phyloP scores from a whole-genome alignment of 2,113 vertebrate species.

The Trematomus loennbergii region DNA sequence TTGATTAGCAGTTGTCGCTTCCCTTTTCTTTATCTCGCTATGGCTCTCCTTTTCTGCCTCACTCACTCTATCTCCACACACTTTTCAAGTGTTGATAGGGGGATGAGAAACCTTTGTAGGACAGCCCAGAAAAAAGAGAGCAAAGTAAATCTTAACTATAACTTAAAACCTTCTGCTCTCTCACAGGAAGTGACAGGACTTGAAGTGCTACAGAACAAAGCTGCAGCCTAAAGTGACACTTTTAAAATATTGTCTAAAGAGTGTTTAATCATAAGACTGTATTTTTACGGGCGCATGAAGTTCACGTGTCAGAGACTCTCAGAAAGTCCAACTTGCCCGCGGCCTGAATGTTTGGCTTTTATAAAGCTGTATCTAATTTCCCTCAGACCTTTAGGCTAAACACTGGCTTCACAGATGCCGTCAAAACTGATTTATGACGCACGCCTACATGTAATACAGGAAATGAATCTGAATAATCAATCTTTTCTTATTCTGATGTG shows the following conservation, averaged over 20 bases:
- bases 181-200: slow-evolving; percentile 38
- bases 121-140: slow-evolving; percentile 55
- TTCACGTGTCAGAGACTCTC: slow-evolving; percentile 41
- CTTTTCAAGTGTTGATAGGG: slow-evolving; percentile 60
- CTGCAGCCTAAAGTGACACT: slow-evolving; percentile 8
- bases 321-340: slow-evolving; percentile 14
- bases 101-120: slow-evolving; percentile 59
- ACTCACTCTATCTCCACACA: slow-evolving; percentile 56
- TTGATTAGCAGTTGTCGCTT: slow-evolving; percentile 83
- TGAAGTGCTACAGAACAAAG: slow-evolving; percentile 43
- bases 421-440: slow-evolving; percentile 63
- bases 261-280: slow-evolving; percentile 7
- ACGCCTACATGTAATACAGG: slow-evolving; percentile 36
- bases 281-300: neutral
- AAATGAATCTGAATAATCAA: slow-evolving; percentile 61
- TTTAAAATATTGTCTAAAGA: neutral
- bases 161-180: slow-evolving; percentile 40
- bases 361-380: slow-evolving; percentile 55
- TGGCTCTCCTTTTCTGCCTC: slow-evolving; percentile 57
- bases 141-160: slow-evolving; percentile 49
- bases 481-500: slow-evolving; percentile 56
- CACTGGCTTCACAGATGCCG: slow-evolving; percentile 32
- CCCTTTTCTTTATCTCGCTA: slow-evolving; percentile 72
- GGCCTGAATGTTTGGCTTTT: slow-evolving; percentile 32
- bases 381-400: slow-evolving; percentile 45